Evolutionary conservation across 2,113 vertebrate genomes (phyloP), one percentile per base, ranked within the genome.

Genomic region (Coturnix japonica): DNA sequence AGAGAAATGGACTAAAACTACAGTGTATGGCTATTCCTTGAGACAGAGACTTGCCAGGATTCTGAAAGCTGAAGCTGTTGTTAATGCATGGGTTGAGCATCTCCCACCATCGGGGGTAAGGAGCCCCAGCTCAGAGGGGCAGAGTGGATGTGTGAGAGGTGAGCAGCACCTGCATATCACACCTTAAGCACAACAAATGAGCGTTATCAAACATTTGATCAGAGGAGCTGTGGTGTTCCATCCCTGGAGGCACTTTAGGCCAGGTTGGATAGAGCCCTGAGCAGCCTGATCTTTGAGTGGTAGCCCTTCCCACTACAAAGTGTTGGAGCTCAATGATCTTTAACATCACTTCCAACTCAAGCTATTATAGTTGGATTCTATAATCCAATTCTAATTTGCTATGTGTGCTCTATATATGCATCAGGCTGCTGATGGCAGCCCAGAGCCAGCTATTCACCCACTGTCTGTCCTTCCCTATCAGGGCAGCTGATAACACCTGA

Each of bases 201-300:
- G 6, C 4, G 6, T 44, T 44, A n/a, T 51, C n/a, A 70, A 46
- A 23, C 0, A 0, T 41, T 43, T 53, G 51, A 9, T 15, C 51
- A 53, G 9, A 10, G 26, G 28, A 53, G 26, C 15, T 28, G 26
- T 53, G 26, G 51, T 53, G 8, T 8, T 26, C 26, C 51, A 30
- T 53, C 15, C 26, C 15, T 53, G 26, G 51, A 53, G 51, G 26
- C 26, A 30, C 8, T 53, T 26, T 17, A 30, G 15, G 51, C 13
- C 26, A 53, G 51, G 26, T 30, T 53, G 26, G 14, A 53, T 53
- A 8, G 15, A 26, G 26, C 51, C 51, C 26, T 26, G 25, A 26
- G 51, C 26, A 53, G 51, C 15, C 26, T 53, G 51, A 53, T 53
- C 51, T 28, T 26, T 53, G 51, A 26, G 26, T 16, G 8, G 26